These are phyloP conservation scores for Biston betularia DNA, from an alignment of 2,888 invertebrate species.

Conservation along the genomic window DNA sequence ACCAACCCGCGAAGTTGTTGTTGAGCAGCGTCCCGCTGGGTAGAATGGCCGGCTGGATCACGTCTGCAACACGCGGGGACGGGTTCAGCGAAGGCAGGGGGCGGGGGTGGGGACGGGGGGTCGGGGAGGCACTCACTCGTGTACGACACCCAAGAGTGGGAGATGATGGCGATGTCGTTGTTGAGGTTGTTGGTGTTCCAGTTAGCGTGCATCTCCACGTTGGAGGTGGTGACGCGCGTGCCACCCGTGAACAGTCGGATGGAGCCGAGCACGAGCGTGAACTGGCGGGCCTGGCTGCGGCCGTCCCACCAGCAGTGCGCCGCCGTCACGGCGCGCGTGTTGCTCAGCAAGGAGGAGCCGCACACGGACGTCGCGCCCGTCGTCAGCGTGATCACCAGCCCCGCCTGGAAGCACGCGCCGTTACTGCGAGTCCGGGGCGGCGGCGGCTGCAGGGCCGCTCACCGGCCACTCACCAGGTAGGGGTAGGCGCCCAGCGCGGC, in stretches of 20 bases:
- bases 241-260: slow-evolving; percentile 53
- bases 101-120: neutral
- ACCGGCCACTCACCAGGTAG: slow-evolving; percentile 26
- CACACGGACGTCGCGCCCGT: slow-evolving; percentile 52
- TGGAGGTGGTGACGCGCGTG: slow-evolving; percentile 48
- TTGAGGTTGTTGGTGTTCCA: slow-evolving; percentile 48
- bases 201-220: slow-evolving; percentile 48
- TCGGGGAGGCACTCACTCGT: slow-evolving; percentile 46
- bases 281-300: slow-evolving; percentile 54
- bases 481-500: slow-evolving; percentile 45
- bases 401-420: slow-evolving; percentile 41
- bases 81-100: slow-evolving; percentile 1
- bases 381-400: slow-evolving; percentile 53
- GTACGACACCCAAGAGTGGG: slow-evolving; percentile 45
- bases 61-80: slow-evolving; percentile 46
- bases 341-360: slow-evolving; percentile 53
- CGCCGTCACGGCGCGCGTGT: slow-evolving; percentile 53
- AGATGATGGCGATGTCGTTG: slow-evolving; percentile 52
- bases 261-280: slow-evolving; percentile 59
- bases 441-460: neutral
- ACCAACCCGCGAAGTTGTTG: slow-evolving; percentile 53
- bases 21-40: slow-evolving; percentile 51
- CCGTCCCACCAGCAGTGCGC: slow-evolving; percentile 63
- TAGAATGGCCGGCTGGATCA: slow-evolving; percentile 56
- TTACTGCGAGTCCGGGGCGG: neutral